Conservation (phyloP, 2,888 invertebrate species). For the Eilema caniola region DNA sequence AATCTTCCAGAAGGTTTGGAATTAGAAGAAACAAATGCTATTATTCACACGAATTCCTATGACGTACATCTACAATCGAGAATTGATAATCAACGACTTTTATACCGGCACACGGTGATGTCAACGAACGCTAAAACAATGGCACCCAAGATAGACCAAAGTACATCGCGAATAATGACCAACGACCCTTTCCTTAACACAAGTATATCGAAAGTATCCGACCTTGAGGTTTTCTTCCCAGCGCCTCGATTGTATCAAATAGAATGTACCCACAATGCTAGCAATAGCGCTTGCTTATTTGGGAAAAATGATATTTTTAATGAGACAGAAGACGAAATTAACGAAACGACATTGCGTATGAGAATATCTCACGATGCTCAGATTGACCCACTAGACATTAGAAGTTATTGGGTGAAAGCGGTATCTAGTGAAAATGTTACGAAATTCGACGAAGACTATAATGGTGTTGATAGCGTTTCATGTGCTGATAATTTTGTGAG, state of each 20-base stretch:
- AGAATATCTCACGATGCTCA: conserved; percentile 71
- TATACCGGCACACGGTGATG: conserved; percentile 79
- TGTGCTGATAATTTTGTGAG: conserved; percentile 72
- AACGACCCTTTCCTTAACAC: conserved; percentile 87
- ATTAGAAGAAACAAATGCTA: conserved; percentile 74
- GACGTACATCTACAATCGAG: conserved; percentile 82
- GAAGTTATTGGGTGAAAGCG: conserved; percentile 72
- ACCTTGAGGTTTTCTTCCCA: conserved; percentile 88
- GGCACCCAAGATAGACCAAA: conserved; percentile 79
- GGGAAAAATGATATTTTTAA: conserved; percentile 68
- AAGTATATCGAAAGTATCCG: conserved; percentile 86
- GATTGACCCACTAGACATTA: conserved; percentile 61
- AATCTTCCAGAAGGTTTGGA: conserved; percentile 75
- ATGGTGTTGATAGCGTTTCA: conserved; percentile 64
- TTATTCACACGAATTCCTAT: conserved; percentile 85
- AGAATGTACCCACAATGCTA: conserved; percentile 68
- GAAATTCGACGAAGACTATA: conserved; percentile 64
- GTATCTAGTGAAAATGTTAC: conserved; percentile 62
- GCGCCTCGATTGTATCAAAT: conserved; percentile 84
- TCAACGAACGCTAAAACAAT: conserved; percentile 61
- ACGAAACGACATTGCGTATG: conserved; percentile 62
- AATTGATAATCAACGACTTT: conserved; percentile 67
- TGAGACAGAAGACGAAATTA: conserved; percentile 62
- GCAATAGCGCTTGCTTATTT: conserved; percentile 74
- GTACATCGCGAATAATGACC: conserved; percentile 83